Conservation (phyloP, 1,140 invertebrate genomes). For the Ostrea edulis region DNA sequence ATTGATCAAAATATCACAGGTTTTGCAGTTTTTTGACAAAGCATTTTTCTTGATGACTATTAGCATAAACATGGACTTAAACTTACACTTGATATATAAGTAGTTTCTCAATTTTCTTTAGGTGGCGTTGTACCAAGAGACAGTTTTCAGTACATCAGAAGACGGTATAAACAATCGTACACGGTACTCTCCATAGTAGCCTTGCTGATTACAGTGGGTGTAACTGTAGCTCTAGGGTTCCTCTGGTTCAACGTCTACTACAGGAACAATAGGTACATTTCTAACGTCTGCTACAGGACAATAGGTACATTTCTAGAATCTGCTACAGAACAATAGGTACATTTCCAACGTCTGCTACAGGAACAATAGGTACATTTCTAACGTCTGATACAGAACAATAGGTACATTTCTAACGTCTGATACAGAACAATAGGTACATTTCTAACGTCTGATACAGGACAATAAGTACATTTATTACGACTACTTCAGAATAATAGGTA, state of each 20-base stretch:
- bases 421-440: slow-evolving; percentile 55
- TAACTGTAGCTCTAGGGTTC: slow-evolving; percentile 44
- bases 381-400: slow-evolving; percentile 53
- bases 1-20: too few relatives aligned
- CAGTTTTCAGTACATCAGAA: slow-evolving; percentile 38
- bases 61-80: too few relatives aligned
- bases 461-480: slow-evolving; percentile 49
- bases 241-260: slow-evolving; percentile 47
- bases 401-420: slow-evolving; percentile 45
- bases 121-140: slow-evolving; percentile 50
- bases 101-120: not conserved
- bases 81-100: too few relatives aligned
- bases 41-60: too few relatives aligned
- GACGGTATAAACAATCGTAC: not conserved
- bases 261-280: slow-evolving; percentile 53
- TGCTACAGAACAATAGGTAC: slow-evolving; percentile 54
- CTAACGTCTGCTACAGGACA: slow-evolving; percentile 37
- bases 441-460: slow-evolving; percentile 46
- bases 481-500: slow-evolving; percentile 54
- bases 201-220: slow-evolving; percentile 22
- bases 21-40: too few relatives aligned
- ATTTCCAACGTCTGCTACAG: slow-evolving; percentile 45
- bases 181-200: not conserved
- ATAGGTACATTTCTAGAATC: slow-evolving; percentile 47
- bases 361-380: slow-evolving; percentile 52